These are phyloP conservation scores for Drosophila neocordata DNA, from an alignment of 1,140 invertebrate genomes.

Conservation along the genomic window DNA sequence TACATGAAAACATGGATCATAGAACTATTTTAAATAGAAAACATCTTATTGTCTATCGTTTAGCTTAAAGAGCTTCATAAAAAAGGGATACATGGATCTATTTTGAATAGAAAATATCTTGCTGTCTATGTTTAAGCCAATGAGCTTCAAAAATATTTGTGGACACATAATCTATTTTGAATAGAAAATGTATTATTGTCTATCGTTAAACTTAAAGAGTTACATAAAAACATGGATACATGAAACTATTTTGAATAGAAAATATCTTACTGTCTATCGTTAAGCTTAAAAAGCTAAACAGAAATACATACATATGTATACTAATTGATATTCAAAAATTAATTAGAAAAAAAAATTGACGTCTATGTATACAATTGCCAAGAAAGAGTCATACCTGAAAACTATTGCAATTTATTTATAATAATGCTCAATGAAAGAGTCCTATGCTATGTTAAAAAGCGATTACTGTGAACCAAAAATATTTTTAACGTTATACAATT, in stretches of 20 bases:
- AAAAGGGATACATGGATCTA: too few species aligned
- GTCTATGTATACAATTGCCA: constrained; percentile 1
- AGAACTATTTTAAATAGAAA: neutral
- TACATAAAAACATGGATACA: too few species aligned
- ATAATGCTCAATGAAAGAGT: neutral
- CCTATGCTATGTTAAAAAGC: neutral
- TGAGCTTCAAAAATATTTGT: too few species aligned
- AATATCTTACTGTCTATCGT: neutral
- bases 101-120: too few species aligned
- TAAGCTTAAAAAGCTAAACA: neutral
- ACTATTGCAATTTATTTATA: neutral
- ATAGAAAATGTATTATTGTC: too few species aligned
- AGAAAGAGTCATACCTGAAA: neutral
- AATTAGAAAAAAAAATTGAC: neutral
- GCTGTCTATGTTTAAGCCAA: too few species aligned
- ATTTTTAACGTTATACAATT: neutral
- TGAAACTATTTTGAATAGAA: too few species aligned
- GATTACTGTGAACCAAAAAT: constrained; percentile 4
- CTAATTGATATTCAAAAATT: neutral
- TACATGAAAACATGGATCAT: too few species aligned
- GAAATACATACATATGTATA: neutral
- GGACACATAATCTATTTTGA: too few species aligned
- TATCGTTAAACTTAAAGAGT: too few species aligned
- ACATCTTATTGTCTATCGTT: neutral
- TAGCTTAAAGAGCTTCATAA: too few species aligned